These are phyloP conservation scores for Apaloderma vittatum DNA, from an alignment of 2,113 vertebrate species.

Conservation along the genomic window DNA sequence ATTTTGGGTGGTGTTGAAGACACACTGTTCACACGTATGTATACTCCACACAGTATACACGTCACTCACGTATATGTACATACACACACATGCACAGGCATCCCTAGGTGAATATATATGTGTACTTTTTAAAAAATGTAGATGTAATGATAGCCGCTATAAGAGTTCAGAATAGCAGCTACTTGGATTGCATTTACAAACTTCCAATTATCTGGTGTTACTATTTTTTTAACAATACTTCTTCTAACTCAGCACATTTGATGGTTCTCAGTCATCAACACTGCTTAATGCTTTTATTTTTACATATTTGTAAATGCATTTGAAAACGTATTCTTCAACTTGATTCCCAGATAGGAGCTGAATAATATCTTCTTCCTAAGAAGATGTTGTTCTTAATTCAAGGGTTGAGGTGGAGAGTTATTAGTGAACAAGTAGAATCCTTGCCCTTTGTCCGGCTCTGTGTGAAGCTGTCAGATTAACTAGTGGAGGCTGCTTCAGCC, in stretches of 20 bases:
- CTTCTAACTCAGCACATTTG: neutral
- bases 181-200: neutral
- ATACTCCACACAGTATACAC: rapidly evolving
- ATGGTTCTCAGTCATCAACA: neutral
- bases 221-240: neutral
- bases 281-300: neutral
- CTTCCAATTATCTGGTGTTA: neutral
- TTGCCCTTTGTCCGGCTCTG: neutral
- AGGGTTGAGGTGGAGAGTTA: neutral
- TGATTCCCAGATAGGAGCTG: neutral
- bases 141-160: neutral
- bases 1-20: neutral
- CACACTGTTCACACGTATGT: neutral
- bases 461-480: neutral
- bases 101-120: neutral
- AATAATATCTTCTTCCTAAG: neutral
- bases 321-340: neutral
- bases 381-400: neutral
- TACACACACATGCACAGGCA: neutral
- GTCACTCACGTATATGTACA: rapidly evolving
- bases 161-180: neutral
- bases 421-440: neutral
- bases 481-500: neutral
- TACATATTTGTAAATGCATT: neutral
- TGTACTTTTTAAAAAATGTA: neutral